phyloP scores from a whole-genome alignment of 2,888 invertebrate genomes.

The Polylopha cassiicola region DNA sequence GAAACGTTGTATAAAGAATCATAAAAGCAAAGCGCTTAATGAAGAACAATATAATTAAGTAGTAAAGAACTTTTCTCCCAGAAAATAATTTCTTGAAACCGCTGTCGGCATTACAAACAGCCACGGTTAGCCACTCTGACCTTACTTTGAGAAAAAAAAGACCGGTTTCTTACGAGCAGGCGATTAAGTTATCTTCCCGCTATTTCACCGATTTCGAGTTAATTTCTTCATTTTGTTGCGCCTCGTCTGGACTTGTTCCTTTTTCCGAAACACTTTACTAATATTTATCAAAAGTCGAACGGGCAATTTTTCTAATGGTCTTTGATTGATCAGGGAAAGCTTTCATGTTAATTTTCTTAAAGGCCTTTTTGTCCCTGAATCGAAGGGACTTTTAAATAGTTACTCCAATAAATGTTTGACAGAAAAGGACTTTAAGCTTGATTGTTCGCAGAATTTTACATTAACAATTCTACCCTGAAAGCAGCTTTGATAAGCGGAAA shows the following conservation, averaged over 20 bases:
- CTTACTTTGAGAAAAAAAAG: slow-evolving; percentile 45
- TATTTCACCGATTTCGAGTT: slow-evolving; percentile 66
- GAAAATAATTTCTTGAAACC: slow-evolving; percentile 30
- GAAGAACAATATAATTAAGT: slow-evolving; percentile 20
- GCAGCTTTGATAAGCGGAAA: no score
- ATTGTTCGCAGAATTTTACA: slow-evolving; percentile 13
- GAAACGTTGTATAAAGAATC: no score
- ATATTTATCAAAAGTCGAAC: slow-evolving; percentile 45
- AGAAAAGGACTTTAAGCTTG: slow-evolving; percentile 23
- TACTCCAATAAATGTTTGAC: slow-evolving; percentile 23
- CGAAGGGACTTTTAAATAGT: slow-evolving; percentile 15
- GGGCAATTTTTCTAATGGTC: slow-evolving; percentile 68
- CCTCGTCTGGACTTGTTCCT: slow-evolving; percentile 39
- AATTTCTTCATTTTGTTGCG: slow-evolving; percentile 70
- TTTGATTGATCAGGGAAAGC: slow-evolving; percentile 34
- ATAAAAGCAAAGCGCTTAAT: slow-evolving; percentile 7
- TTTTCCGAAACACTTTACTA: slow-evolving; percentile 29
- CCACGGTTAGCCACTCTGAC: slow-evolving; percentile 32
- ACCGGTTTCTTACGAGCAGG: slow-evolving; percentile 51
- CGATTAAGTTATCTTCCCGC: slow-evolving; percentile 66
- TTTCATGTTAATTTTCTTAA: slow-evolving; percentile 38
- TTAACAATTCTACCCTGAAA: no score
- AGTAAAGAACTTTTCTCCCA: slow-evolving; percentile 17
- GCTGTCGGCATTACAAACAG: slow-evolving; percentile 46
- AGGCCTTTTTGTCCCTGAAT: slow-evolving; percentile 22